Evolutionary conservation across 2,113 vertebrate species (phyloP).

Genomic region (Gymnocephalus cernua): DNA sequence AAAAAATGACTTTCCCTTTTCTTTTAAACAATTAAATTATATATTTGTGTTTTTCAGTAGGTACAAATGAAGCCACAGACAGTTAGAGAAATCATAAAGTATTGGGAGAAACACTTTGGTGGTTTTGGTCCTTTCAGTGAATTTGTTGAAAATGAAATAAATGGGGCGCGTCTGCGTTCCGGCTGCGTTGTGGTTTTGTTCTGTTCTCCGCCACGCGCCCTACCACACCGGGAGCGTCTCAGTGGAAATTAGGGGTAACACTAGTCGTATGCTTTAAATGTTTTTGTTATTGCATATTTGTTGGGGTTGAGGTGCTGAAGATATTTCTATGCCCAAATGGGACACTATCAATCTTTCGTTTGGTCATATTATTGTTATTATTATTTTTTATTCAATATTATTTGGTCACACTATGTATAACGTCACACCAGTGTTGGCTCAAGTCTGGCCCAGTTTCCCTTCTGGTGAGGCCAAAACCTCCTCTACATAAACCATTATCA

Average conservation of each 20-base stretch:
- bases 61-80: not conserved
- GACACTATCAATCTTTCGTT: not conserved
- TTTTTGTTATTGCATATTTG: not conserved
- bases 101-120: not conserved
- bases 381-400: too few relatives aligned
- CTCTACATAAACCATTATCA: not conserved
- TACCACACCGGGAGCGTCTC: too few relatives aligned
- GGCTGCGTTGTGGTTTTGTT: too few relatives aligned
- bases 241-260: too few relatives aligned
- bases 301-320: not conserved
- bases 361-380: not conserved
- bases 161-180: not conserved
- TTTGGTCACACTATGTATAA: too few relatives aligned
- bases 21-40: not conserved
- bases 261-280: not conserved
- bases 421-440: too few relatives aligned
- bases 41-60: not conserved
- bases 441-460: not conserved
- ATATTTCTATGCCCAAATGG: not conserved
- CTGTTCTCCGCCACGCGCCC: too few relatives aligned
- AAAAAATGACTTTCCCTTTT: not conserved
- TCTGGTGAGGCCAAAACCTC: not conserved
- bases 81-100: not conserved
- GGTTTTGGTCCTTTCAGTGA: conserved; percentile 2
- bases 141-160: not conserved